Evolutionary conservation across 1,140 invertebrate genomes (phyloP).

Genomic region (Lordiphosa stackelbergi): DNA sequence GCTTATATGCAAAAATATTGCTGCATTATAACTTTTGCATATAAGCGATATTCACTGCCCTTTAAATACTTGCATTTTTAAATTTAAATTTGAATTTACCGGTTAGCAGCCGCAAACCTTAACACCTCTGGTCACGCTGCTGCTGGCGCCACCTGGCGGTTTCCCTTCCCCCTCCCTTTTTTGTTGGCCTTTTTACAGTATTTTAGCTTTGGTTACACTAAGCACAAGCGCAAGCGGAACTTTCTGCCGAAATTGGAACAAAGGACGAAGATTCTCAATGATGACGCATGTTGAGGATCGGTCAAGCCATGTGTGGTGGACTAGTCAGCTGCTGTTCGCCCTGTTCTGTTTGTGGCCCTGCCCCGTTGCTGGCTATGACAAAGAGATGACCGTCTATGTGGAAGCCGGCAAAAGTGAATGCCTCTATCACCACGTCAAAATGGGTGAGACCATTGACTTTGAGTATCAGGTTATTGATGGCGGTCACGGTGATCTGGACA

Average conservation of each 20-base stretch:
- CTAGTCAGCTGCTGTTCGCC: constrained; percentile 4
- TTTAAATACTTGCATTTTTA: no score
- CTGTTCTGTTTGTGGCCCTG: constrained; percentile 13
- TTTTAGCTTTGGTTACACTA: background rate
- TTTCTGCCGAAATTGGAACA: no score
- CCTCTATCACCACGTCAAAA: constrained; percentile 82
- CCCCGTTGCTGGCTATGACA: constrained; percentile 76
- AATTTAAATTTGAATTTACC: no score
- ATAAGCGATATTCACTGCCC: no score
- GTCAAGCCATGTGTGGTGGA: background rate
- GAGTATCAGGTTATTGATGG: constrained; percentile 90
- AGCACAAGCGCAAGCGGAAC: no score
- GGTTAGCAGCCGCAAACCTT: no score
- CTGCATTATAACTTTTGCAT: no score
- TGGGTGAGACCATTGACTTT: constrained; percentile 82
- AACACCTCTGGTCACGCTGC: no score
- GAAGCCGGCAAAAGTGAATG: constrained; percentile 83
- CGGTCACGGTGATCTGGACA: constrained; percentile 86
- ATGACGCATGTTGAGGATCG: background rate
- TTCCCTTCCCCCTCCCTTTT: no score
- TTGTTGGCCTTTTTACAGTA: background rate
- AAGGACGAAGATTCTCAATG: no score
- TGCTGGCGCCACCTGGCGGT: no score
- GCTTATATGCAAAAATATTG: no score
- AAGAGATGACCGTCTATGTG: constrained; percentile 85